Percentiles rank a stretch among this genome's conserved stretches.
Evolutionary conservation across 2,888 invertebrate genomes (phyloP).

Genomic region (Ectobius pallidus): DNA sequence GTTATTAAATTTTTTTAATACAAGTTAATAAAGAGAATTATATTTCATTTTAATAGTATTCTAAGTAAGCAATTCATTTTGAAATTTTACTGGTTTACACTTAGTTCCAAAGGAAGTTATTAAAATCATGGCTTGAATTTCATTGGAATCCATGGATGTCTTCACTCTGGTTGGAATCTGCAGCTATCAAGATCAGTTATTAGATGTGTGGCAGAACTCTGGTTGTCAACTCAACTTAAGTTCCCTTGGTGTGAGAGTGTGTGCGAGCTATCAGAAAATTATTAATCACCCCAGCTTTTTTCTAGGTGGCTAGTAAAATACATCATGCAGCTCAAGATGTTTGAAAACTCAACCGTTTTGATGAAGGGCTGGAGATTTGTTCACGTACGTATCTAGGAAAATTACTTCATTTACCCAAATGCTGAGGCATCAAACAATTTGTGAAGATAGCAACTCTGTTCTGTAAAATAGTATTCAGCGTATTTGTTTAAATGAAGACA

Average conservation of each 20-base stretch:
- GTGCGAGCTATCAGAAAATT: constrained; percentile 60
- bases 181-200: not conserved
- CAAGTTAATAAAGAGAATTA: no score
- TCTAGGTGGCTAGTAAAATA: constrained; percentile 57
- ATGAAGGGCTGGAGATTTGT: constrained; percentile 33
- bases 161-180: constrained; percentile 10
- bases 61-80: no score
- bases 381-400: constrained; percentile 43
- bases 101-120: no score
- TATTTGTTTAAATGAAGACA: no score
- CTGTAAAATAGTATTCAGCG: not conserved
- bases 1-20: no score
- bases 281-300: constrained; percentile 68
- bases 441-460: no score
- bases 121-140: not conserved
- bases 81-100: no score
- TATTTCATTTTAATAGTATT: no score
- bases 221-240: not conserved
- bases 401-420: constrained; percentile 16
- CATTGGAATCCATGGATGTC: constrained; percentile 26
- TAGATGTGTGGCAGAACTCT: not conserved
- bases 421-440: not conserved
- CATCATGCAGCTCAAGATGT: constrained; percentile 39
- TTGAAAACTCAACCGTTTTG: constrained; percentile 36
- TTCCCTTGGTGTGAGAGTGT: constrained; percentile 53